Base-by-base conservation (phyloP, 92 coral and sea anemone genomes). In the Diadumene lineata region DNA sequence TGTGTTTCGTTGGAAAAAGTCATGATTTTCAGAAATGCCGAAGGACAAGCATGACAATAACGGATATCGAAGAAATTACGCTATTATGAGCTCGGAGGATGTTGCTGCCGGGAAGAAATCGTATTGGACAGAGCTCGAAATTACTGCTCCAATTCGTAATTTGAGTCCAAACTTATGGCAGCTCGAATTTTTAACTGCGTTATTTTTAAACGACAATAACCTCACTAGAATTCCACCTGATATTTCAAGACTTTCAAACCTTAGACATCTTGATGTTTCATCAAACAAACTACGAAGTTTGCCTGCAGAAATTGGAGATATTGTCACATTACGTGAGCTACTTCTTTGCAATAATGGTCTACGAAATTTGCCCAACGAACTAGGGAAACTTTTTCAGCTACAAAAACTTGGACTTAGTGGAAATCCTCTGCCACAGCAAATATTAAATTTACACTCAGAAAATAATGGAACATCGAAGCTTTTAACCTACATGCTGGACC, bases 271-370 rank as follows among this genome's bases (percentile, higher is more conserved):
- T 60, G 99, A 96, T 87, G 84, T 96, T 33, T 96, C 99, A 31
- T 92, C 89, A 68, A 96, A 96, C 81, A 96, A 96, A 85, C 85
- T 96, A 61, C 92, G 99, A 86, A 92, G 96, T 83, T 90, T 96
- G 91, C 99, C 99, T 43, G 92, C 90, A 64, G 99, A 96, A 92
- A 93, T 96, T 50, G 99, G 99, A 82, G 99, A 96, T 89, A 85
- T 96, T 89, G 94, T 96, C 99, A 96, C 93, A 90, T 88, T 96
- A 81, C 97, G 94, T 84, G 99, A 96, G 88, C 91, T 96, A 24
- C 92, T 89, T 84, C 81, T 96, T 44, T 81, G 97, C 99, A 96
- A 96, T 81, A 96, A 96, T 86, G 91, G 65, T 74, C 89, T 96
- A 28, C 88, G 97, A 76, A 82, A 61, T 79, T 81, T 96, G 87